Base-by-base conservation (phyloP, 2,888 invertebrate genomes). In the Dermolepida albohirtum region DNA sequence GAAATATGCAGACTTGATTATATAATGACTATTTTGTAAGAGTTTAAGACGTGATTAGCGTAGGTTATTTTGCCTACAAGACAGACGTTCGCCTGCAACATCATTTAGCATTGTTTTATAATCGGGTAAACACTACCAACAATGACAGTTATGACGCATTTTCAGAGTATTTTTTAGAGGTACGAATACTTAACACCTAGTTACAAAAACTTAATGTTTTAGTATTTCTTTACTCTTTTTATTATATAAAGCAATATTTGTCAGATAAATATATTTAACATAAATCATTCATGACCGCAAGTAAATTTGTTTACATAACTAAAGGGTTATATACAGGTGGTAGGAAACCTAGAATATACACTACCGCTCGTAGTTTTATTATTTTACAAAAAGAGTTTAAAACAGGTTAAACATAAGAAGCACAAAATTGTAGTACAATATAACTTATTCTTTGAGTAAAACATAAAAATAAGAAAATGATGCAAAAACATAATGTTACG, bases 41-140 rank as follows among this genome's bases (percentile, higher is more conserved):
- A 52, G 34, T 52, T 55, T 16, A 55, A 40, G 39, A 12, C 22
- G 12, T 43, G 27, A 57, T 43, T 57, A 57, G 57, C 57, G 57
- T 57, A 43, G 57, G 57, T 14, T 43, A 22, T 43, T 43, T 57
- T 57, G 57, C 57, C 57, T 41, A 57, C 57, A 57, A 57, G 22
- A 8, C 14, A 57, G 57, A 57, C 57, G 27, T 43, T 57, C 43
- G 22, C 41, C 22, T 6, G 22, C 57, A 43, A 27, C 43, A 57
- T 27, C 27, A 22, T 57, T 57, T 27, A 57, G 22, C 57, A 57
- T 57, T 43, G 57, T 43, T 7, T 43, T 44, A 43, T 43, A 57
- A 57, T 57, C 41, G 16, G 27, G 41, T 27, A 27, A 43, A 57
- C 41, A 43, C 27, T 27, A n/a, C 12, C 7, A 12, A 12, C 43